These are phyloP conservation scores for Ceraclea dissimilis DNA, from an alignment of 2,888 invertebrate genomes.

Conservation along the genomic window DNA sequence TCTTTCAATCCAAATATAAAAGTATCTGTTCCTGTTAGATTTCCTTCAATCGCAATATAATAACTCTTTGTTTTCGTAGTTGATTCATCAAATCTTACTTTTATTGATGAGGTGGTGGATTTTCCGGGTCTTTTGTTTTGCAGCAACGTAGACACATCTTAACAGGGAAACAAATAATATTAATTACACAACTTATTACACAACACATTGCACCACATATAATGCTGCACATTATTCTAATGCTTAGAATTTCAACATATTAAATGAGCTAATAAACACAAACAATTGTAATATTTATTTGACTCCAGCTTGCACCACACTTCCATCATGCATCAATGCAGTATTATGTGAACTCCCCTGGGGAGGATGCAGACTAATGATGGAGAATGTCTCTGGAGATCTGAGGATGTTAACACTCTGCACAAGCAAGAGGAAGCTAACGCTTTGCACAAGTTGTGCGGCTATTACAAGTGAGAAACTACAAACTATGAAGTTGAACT, in stretches of 20 bases:
- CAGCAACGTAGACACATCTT: neutral
- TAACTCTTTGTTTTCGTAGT: neutral
- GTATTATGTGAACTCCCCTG: too few relatives aligned
- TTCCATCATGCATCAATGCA: too few relatives aligned
- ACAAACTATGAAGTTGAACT: too few relatives aligned
- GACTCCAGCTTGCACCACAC: too few relatives aligned
- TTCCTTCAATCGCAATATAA: neutral
- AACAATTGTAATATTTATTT: too few relatives aligned
- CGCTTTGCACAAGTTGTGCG: too few relatives aligned
- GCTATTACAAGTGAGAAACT: too few relatives aligned
- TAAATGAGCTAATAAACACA: neutral
- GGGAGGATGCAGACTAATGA: too few relatives aligned
- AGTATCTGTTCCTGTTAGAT: neutral
- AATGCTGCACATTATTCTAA: neutral
- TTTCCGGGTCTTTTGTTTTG: too few relatives aligned
- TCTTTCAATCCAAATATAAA: conserved; percentile 1
- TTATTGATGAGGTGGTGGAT: neutral
- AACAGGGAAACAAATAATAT: neutral
- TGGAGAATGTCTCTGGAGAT: too few relatives aligned
- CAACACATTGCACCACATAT: neutral
- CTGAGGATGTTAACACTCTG: too few relatives aligned
- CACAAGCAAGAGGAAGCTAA: too few relatives aligned
- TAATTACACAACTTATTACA: neutral
- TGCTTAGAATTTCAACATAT: neutral
- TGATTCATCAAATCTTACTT: neutral